phyloP scores from a whole-genome alignment of 2,888 invertebrate genomes.

The Eilema caniola region DNA sequence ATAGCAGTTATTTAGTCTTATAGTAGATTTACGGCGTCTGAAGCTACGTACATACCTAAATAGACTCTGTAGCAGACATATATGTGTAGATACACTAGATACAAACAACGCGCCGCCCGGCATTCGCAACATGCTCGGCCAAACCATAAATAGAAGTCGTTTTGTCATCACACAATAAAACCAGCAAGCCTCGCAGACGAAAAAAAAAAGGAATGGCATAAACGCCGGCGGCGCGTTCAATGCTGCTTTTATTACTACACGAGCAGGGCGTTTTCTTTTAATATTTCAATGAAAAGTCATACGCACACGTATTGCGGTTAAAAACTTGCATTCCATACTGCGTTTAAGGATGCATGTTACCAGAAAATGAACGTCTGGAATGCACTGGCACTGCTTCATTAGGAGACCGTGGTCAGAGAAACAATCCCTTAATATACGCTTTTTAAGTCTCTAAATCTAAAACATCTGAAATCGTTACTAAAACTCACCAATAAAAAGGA shows the following conservation, averaged over 20 bases:
- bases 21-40: constrained; percentile 27
- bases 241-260: constrained; percentile 69
- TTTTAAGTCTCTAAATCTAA: not conserved
- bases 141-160: constrained; percentile 66
- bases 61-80: constrained; percentile 39
- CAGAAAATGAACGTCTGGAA: constrained; percentile 78
- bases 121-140: constrained; percentile 57
- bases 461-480: no score
- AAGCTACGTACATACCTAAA: constrained; percentile 34
- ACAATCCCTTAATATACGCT: constrained; percentile 33
- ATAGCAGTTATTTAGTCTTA: constrained; percentile 4
- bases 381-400: constrained; percentile 74
- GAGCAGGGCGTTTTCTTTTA: constrained; percentile 69
- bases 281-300: constrained; percentile 84
- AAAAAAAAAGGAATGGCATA: constrained; percentile 69
- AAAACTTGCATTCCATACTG: constrained; percentile 75
- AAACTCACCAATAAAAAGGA: no score
- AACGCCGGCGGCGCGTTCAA: constrained; percentile 63
- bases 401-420: constrained; percentile 60
- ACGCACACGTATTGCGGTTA: constrained; percentile 61
- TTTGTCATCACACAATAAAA: constrained; percentile 74
- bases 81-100: constrained; percentile 41
- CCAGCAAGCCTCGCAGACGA: constrained; percentile 69
- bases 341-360: constrained; percentile 75
- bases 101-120: constrained; percentile 45